Conservation (phyloP, 2,888 invertebrate species). For the Heteromyza rotundicornis region DNA sequence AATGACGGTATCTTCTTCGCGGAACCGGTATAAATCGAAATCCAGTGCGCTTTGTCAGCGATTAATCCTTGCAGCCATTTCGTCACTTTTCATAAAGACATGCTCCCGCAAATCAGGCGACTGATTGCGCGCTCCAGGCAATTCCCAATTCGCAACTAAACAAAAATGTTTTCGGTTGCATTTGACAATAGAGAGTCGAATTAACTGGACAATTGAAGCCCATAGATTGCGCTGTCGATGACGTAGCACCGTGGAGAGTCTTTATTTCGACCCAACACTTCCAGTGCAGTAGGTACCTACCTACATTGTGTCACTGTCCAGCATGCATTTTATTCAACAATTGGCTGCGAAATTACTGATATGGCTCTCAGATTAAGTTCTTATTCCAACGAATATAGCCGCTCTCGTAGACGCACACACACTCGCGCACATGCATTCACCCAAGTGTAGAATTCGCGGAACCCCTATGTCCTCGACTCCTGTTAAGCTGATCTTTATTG, state of each 20-base stretch:
- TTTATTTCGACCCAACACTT: constrained; percentile 16
- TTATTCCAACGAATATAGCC: constrained; percentile 41
- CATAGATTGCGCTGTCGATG: constrained; percentile 58
- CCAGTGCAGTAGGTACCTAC: constrained; percentile 4
- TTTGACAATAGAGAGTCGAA: constrained; percentile 38
- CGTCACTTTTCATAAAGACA: constrained; percentile 48
- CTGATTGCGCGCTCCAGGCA: too few relatives aligned
- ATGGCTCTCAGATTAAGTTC: constrained; percentile 49
- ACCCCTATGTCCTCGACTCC: constrained; percentile 33
- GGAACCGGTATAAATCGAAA: constrained; percentile 29
- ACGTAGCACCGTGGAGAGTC: constrained; percentile 44
- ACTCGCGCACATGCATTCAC: not conserved
- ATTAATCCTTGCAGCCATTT: constrained; percentile 60
- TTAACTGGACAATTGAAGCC: constrained; percentile 36
- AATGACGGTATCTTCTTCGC: constrained; percentile 40
- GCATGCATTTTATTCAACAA: constrained; percentile 13
- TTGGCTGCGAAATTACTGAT: constrained; percentile 5
- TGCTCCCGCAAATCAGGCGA: not conserved
- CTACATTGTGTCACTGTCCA: constrained; percentile 9
- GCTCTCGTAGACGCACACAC: not conserved
- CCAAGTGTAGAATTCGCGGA: constrained; percentile 40
- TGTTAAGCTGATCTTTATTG: constrained; percentile 54
- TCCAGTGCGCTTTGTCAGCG: constrained; percentile 51
- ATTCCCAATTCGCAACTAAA: too few relatives aligned
- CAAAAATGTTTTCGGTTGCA: too few relatives aligned